A percentile compares a stretch with the other conserved stretches of the same genome.
These are phyloP conservation scores for Sycobia sp. DNA, from an alignment of 1,140 invertebrate species.

Conservation along the genomic window DNA sequence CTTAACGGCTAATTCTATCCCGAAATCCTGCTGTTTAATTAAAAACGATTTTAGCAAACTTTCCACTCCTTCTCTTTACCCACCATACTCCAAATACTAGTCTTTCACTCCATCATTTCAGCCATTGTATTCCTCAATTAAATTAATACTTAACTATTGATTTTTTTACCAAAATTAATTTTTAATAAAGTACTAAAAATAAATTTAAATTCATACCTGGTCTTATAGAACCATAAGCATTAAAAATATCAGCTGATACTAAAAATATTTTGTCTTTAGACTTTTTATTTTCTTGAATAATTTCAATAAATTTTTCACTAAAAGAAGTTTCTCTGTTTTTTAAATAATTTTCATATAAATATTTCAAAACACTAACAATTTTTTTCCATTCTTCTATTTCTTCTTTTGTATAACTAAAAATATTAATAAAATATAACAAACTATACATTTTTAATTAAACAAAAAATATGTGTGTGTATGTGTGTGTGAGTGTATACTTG, in stretches of 20 bases:
- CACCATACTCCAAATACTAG: no score
- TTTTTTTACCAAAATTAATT: background rate
- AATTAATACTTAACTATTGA: background rate
- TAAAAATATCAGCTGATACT: constrained; percentile 6
- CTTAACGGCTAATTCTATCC: no score
- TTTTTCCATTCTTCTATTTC: constrained; percentile 1
- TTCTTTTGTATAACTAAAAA: constrained; percentile 2
- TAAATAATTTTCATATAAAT: constrained; percentile 6
- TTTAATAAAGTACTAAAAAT: background rate
- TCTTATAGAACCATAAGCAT: constrained; percentile 22
- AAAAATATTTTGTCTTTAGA: background rate
- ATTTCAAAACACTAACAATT: constrained; percentile 3
- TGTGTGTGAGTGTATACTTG: constrained; percentile 9
- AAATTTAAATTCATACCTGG: constrained; percentile 10
- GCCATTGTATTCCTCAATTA: no score
- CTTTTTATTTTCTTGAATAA: constrained; percentile 4
- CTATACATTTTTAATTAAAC: background rate
- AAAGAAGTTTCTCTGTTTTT: background rate
- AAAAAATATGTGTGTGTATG: background rate
- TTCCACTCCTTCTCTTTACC: no score
- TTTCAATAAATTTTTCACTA: background rate
- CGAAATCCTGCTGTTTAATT: no score
- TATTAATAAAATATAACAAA: constrained; percentile 1
- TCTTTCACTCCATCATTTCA: no score
- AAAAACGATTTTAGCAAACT: no score